phyloP scores from a whole-genome alignment of 2,113 vertebrate species.

The Petaurus breviceps region DNA sequence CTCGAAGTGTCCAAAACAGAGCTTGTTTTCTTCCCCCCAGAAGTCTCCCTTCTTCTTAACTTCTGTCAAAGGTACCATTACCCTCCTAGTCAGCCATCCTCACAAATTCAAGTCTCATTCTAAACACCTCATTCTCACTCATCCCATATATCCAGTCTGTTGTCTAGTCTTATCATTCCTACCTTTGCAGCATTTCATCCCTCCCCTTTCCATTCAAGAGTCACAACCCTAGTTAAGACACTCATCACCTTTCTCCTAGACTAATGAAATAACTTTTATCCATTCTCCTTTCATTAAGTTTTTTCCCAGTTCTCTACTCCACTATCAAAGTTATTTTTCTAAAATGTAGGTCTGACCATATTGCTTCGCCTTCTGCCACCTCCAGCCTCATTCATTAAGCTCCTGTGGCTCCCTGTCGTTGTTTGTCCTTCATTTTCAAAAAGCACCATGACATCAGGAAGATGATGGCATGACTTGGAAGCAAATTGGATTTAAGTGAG shows the following conservation, averaged over 20 bases:
- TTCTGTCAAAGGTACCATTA: neutral
- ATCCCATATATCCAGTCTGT: neutral
- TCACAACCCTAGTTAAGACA: neutral
- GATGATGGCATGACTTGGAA: no score
- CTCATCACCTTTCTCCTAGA: neutral
- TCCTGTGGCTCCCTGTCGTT: neutral
- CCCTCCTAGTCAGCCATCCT: neutral
- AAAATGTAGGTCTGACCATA: neutral
- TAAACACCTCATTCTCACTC: neutral
- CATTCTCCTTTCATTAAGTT: neutral
- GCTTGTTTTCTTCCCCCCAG: neutral
- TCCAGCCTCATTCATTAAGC: neutral
- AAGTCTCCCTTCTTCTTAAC: neutral
- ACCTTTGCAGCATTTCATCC: neutral
- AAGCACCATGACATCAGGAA: no score
- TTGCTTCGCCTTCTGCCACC: neutral
- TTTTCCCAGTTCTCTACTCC: neutral
- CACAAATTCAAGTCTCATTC: neutral
- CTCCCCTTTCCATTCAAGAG: neutral
- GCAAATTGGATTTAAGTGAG: no score
- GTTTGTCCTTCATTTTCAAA: no score
- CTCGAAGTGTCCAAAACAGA: neutral
- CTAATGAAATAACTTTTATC: neutral
- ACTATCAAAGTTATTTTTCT: neutral
- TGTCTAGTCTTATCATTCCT: neutral